Evolutionary conservation across 2,113 vertebrate genomes (phyloP), one percentile per base, ranked within the genome.

Genomic region (Amphilophus citrinellus): DNA sequence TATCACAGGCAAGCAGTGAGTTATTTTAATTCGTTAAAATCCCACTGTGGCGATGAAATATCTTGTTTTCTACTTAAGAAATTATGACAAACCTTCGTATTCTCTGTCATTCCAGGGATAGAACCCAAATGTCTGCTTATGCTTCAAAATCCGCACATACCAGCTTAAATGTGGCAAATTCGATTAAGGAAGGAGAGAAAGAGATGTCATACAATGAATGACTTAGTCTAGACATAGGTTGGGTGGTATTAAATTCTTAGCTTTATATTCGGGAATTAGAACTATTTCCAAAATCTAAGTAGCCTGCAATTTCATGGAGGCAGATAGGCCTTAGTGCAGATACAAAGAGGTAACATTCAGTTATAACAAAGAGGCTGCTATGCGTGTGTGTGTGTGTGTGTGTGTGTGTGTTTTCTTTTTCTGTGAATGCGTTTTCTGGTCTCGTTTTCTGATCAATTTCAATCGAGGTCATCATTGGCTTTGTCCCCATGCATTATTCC

Each of bases 21-120:
- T 92, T 94, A 91, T 93, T 93, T 91, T 94, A 93, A 96, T 95
- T 95, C 93, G 90, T 92, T 93, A 87, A 95, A 94, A 96, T 94
- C 93, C 93, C 90, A 91, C 91, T 86, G 91, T 93, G 91, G 76
- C 79, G 78, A 61, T 82, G 87, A 90, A 94, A 94, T 95, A 93
- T 94, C 89, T 92, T 93, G 94, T 95, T 95, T 94, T 92, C 88
- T 91, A 91, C 91, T 95, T 90, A 94, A 76, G 91, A 90, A 94
- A 90, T 87, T 86, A 86, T 94, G 93, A 94, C 93, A 94, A 92
- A 92, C 90, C 94, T 84, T 83, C 62, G 62, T 87, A 90, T 91
- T 93, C 88, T 71, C 89, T 92, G 90, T 93, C 92, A 91, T 78
- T 90, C 66, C 61, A 35, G 85, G 90, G 89, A 91, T 91, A 60